A percentile compares a stretch with the other conserved stretches of the same genome.
These are phyloP conservation scores for Mallotus villosus DNA, from an alignment of 2,797 vertebrate species.

Conservation along the genomic window DNA sequence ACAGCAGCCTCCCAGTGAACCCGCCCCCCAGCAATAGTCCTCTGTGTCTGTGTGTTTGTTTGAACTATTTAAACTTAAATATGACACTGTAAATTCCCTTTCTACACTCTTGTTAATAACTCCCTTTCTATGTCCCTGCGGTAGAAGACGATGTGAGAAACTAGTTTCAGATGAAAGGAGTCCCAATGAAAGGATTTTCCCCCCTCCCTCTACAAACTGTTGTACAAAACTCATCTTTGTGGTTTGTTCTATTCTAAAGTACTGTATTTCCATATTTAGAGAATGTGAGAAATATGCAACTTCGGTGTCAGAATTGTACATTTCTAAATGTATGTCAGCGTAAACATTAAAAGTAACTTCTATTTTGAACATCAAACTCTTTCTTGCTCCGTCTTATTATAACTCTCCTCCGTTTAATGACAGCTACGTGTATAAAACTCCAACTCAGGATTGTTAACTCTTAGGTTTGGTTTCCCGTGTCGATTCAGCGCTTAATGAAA, in stretches of 20 bases:
- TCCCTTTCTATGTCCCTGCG: slow-evolving; percentile 33
- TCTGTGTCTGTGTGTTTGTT: slow-evolving; percentile 40
- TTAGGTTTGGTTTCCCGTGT: no score
- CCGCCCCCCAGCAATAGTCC: slow-evolving; percentile 63
- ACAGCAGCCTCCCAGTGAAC: slow-evolving; percentile 59
- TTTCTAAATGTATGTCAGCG: slow-evolving; percentile 58
- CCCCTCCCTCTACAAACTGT: slow-evolving; percentile 16
- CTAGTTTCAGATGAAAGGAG: not conserved
- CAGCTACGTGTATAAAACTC: not conserved
- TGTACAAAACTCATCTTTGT: slow-evolving; percentile 30
- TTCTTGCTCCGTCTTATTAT: not conserved
- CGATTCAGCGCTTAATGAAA: no score
- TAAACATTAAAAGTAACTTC: slow-evolving; percentile 65
- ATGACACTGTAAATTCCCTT: slow-evolving; percentile 50
- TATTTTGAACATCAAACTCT: slow-evolving; percentile 71
- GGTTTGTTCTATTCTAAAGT: slow-evolving; percentile 14
- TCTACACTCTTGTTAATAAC: slow-evolving; percentile 52
- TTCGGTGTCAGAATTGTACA: slow-evolving; percentile 54
- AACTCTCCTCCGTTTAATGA: no score
- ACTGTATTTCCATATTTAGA: slow-evolving; percentile 54
- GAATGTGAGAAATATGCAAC: slow-evolving; percentile 48
- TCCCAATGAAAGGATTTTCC: not conserved
- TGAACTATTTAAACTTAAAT: slow-evolving; percentile 62
- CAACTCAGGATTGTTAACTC: not conserved
- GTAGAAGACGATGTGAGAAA: slow-evolving; percentile 28